Evolutionary conservation across 1,140 invertebrate genomes (phyloP).

Genomic region (Panulirus ornatus): DNA sequence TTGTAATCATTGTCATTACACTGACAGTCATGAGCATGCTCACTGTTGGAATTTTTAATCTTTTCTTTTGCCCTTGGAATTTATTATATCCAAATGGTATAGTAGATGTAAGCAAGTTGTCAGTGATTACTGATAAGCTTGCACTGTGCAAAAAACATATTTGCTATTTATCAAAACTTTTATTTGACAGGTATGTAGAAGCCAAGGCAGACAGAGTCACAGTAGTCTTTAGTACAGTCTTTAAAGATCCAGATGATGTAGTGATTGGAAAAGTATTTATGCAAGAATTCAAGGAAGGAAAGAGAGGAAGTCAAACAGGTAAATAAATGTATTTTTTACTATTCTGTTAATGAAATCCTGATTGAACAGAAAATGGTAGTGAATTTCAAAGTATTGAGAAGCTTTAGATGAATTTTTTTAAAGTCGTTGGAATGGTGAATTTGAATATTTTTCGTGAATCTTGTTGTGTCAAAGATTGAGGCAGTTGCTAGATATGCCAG

Average conservation of each 20-base stretch:
- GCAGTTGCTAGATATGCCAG: background rate
- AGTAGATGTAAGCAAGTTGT: too few species aligned
- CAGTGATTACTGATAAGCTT: too few species aligned
- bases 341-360: background rate
- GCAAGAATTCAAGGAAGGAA: slow-evolving; percentile 98
- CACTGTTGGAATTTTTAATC: too few species aligned
- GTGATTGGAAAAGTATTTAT: slow-evolving; percentile 99
- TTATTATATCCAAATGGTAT: too few species aligned
- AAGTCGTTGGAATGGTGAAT: background rate
- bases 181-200: slow-evolving; percentile 92
- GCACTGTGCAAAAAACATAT: too few species aligned
- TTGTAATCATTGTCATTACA: too few species aligned
- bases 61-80: too few species aligned
- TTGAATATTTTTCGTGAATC: too few species aligned
- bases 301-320: slow-evolving; percentile 95
- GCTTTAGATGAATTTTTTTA: too few species aligned
- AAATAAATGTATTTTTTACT: slow-evolving; percentile 76
- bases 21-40: too few species aligned
- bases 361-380: background rate
- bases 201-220: slow-evolving; percentile 98
- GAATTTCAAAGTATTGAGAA: too few species aligned
- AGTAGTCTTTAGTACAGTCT: slow-evolving; percentile 99
- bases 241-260: slow-evolving; percentile 98
- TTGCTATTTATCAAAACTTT: background rate
- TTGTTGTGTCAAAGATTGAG: too few species aligned